Percentiles rank a stretch among this genome's conserved stretches.
Evolutionary conservation across 2,888 invertebrate species (phyloP).

Genomic region (Epiblema foenella): DNA sequence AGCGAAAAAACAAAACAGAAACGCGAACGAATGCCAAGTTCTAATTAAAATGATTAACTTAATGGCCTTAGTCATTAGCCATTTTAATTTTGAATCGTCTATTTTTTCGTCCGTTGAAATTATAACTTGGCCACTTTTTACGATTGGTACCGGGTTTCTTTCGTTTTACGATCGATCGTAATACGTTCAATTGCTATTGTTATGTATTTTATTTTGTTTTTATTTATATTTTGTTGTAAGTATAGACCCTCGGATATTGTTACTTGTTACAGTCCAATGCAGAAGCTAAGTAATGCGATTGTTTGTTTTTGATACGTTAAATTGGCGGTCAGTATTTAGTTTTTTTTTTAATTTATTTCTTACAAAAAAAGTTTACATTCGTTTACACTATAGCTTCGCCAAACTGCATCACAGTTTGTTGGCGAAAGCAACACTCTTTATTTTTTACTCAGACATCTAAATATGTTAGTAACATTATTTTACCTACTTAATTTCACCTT

Average conservation of each 20-base stretch:
- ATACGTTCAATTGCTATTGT: constrained; percentile 60
- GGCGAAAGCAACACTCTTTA: too few species aligned
- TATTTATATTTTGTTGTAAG: constrained; percentile 31
- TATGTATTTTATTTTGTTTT: constrained; percentile 44
- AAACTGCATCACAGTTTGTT: too few species aligned
- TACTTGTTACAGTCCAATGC: constrained; percentile 9
- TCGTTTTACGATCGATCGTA: constrained; percentile 65
- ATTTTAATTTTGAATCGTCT: constrained; percentile 81
- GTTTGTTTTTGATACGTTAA: constrained; percentile 23
- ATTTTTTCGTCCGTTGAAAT: constrained; percentile 69
- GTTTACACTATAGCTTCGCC: too few species aligned
- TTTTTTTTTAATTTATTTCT: too few species aligned
- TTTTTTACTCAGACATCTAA: too few species aligned
- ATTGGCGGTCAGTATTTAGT: not conserved
- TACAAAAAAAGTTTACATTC: too few species aligned
- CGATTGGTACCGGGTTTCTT: constrained; percentile 64
- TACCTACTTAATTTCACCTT: too few species aligned
- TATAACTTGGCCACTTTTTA: constrained; percentile 71
- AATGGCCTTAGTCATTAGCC: constrained; percentile 85
- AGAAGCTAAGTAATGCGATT: constrained; percentile 13
- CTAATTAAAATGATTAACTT: constrained; percentile 86
- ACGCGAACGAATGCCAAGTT: constrained; percentile 74
- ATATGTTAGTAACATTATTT: too few species aligned
- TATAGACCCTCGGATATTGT: constrained; percentile 24
- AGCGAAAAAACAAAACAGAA: constrained; percentile 55